These are phyloP conservation scores for Macrosiphum euphorbiae DNA, from an alignment of 2,888 invertebrate species.

Conservation along the genomic window DNA sequence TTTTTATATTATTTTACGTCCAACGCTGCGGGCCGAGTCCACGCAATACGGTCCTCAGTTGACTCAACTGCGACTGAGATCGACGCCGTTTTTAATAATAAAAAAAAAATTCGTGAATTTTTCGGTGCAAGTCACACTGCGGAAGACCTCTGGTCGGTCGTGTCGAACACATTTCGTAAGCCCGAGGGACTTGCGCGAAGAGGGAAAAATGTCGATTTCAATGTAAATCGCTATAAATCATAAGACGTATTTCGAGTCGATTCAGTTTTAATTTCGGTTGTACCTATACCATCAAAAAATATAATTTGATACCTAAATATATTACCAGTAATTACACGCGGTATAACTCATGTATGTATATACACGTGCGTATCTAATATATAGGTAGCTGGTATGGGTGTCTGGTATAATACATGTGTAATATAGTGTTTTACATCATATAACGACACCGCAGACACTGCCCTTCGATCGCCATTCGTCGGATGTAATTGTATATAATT, in stretches of 20 bases:
- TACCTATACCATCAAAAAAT: fast-evolving
- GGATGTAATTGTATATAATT: constrained; percentile 19
- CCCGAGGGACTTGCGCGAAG: not conserved
- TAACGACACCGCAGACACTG: not conserved
- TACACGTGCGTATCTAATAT: not conserved
- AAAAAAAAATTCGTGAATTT: not conserved
- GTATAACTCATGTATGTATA: not conserved
- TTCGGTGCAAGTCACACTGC: not conserved
- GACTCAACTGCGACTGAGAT: not conserved
- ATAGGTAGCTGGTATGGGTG: not conserved
- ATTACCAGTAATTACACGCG: not conserved
- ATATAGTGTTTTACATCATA: not conserved
- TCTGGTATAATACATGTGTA: not conserved
- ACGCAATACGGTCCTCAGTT: not conserved
- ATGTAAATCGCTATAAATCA: not conserved
- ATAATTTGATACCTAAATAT: not conserved
- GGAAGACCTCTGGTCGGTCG: not conserved
- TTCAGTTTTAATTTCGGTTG: not conserved
- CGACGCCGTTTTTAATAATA: not conserved
- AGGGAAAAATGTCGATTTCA: not conserved
- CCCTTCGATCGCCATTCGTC: not conserved
- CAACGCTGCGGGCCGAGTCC: not conserved
- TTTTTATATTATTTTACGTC: not conserved
- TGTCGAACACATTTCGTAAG: not conserved
- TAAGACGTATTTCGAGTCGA: not conserved